Evolutionary conservation across 1,140 invertebrate species (phyloP).

Genomic region (Lordiphosa mommai): DNA sequence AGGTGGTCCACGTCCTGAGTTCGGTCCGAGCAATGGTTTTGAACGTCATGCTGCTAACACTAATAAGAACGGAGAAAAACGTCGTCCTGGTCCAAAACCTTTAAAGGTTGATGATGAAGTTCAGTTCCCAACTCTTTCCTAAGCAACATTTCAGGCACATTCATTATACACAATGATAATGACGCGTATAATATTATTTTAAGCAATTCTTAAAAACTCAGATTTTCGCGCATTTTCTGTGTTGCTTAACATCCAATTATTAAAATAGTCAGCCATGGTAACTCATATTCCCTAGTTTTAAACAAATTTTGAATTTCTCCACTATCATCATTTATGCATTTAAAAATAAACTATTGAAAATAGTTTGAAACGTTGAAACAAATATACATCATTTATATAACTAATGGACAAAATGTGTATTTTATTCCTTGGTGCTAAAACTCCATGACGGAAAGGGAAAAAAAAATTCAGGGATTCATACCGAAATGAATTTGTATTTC

Average conservation of each 20-base stretch:
- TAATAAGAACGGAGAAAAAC: constrained; percentile 45
- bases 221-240: constrained; percentile 23
- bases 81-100: constrained; percentile 46
- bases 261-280: constrained; percentile 33
- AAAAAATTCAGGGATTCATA: too few species aligned
- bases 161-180: constrained; percentile 22
- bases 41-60: constrained; percentile 24
- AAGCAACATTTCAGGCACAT: constrained; percentile 15
- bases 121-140: constrained; percentile 94
- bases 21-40: constrained; percentile 50
- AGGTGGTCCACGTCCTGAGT: constrained; percentile 44
- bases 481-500: too few species aligned
- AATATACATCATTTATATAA: constrained; percentile 42
- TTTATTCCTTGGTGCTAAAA: not conserved
- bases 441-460: too few species aligned
- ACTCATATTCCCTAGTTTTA: constrained; percentile 39
- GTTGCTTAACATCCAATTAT: constrained; percentile 41
- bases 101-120: constrained; percentile 94
- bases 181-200: constrained; percentile 28
- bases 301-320: constrained; percentile 48
- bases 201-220: constrained; percentile 30
- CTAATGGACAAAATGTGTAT: constrained; percentile 12
- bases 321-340: constrained; percentile 45
- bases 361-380: constrained; percentile 58
- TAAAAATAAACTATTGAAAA: constrained; percentile 58